Percentiles rank a stretch among this genome's conserved stretches.
Conservation (phyloP, 2,888 invertebrate species). For the Plemyria rubiginata region DNA sequence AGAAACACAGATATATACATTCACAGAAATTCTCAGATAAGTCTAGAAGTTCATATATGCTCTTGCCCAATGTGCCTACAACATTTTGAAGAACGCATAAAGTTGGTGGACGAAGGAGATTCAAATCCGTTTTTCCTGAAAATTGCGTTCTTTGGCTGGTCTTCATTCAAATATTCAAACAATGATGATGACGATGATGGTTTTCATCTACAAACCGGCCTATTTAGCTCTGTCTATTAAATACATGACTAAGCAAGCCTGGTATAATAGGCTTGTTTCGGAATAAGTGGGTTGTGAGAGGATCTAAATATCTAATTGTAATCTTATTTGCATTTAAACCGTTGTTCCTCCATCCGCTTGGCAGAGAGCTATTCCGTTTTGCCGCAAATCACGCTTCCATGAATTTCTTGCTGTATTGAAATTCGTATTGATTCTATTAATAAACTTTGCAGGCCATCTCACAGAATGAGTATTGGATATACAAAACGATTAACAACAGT, state of each 20-base stretch:
- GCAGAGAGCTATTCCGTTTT: slow-evolving; percentile 45
- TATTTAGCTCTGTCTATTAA: slow-evolving; percentile 18
- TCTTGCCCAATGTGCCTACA: too few species aligned
- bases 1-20: too few species aligned
- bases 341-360: slow-evolving; percentile 53
- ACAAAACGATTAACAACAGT: not conserved
- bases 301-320: slow-evolving; percentile 69
- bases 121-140: too few species aligned
- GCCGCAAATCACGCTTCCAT: slow-evolving; percentile 47
- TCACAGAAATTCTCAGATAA: too few species aligned
- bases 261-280: slow-evolving; percentile 58
- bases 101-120: too few species aligned
- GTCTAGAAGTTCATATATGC: too few species aligned
- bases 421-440: slow-evolving; percentile 15
- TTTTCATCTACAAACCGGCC: slow-evolving; percentile 45
- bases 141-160: too few species aligned
- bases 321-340: slow-evolving; percentile 70
- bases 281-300: slow-evolving; percentile 58
- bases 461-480: not conserved
- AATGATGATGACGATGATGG: not conserved
- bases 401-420: slow-evolving; percentile 41
- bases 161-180: not conserved
- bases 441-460: not conserved
- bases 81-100: too few species aligned
- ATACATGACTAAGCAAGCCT: slow-evolving; percentile 46